phyloP scores from a whole-genome alignment of 2,888 invertebrate genomes.

The Dryomyza anilis region DNA sequence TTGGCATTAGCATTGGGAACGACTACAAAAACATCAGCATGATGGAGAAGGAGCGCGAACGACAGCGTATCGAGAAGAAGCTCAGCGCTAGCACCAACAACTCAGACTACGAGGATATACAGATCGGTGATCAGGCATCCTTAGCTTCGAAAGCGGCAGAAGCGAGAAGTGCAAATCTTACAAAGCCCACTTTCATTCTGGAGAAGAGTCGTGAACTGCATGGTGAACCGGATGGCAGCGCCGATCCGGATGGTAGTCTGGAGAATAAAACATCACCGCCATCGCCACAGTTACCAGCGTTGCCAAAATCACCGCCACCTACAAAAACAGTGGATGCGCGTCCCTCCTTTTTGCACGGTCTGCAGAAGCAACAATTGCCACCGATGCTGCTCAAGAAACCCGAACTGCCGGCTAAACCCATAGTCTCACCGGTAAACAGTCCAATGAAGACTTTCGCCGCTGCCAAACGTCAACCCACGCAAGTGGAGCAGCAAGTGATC shows the following conservation, averaged over 20 bases:
- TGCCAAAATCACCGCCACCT: slow-evolving; percentile 65
- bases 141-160: slow-evolving; percentile 19
- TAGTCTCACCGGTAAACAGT: slow-evolving; percentile 53
- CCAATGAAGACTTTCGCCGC: slow-evolving; percentile 65
- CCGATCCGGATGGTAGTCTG: slow-evolving; percentile 74
- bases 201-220: slow-evolving; percentile 77
- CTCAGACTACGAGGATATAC: slow-evolving; percentile 61
- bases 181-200: slow-evolving; percentile 42
- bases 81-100: slow-evolving; percentile 55
- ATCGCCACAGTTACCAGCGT: slow-evolving; percentile 65
- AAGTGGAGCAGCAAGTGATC: slow-evolving; percentile 63
- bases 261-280: slow-evolving; percentile 65
- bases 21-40: slow-evolving; percentile 49
- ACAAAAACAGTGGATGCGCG: slow-evolving; percentile 62
- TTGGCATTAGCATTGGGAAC: slow-evolving; percentile 59
- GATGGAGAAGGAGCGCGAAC: slow-evolving; percentile 39
- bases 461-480: slow-evolving; percentile 62
- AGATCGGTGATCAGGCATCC: slow-evolving; percentile 50
- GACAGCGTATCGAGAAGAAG: slow-evolving; percentile 51
- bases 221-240: slow-evolving; percentile 86
- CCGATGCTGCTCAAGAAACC: slow-evolving; percentile 65
- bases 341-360: slow-evolving; percentile 75
- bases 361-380: slow-evolving; percentile 62
- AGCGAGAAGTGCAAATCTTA: neutral
- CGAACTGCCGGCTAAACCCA: slow-evolving; percentile 75